Conservation (phyloP, 2,888 invertebrate genomes). For the Hydropsyche betteni region DNA sequence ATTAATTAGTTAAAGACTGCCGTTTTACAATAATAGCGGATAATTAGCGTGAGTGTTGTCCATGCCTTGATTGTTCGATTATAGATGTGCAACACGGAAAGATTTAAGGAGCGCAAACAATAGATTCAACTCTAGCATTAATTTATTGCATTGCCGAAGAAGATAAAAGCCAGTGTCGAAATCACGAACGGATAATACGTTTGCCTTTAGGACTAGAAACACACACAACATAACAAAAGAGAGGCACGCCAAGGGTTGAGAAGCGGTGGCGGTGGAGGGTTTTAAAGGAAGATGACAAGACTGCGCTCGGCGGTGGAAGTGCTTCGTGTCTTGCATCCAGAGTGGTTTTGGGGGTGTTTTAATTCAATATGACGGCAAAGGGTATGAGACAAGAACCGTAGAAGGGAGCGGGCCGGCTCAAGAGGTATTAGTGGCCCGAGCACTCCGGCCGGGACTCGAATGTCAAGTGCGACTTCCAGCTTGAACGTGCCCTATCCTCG, state of each 20-base stretch:
- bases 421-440: conserved; percentile 33
- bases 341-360: conserved; percentile 25
- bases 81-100: no score
- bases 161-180: no score
- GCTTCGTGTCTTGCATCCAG: conserved; percentile 21
- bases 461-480: conserved; percentile 30
- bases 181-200: no score
- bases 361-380: conserved; percentile 27
- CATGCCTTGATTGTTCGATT: no score
- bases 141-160: no score
- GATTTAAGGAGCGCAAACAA: no score
- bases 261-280: not conserved
- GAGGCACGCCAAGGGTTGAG: not conserved
- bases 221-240: no score
- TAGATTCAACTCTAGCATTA: no score
- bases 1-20: no score
- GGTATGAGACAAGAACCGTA: not conserved
- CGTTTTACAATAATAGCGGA: no score
- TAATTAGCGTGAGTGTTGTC: no score
- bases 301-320: conserved; percentile 15
- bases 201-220: no score
- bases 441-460: conserved; percentile 27
- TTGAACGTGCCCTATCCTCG: conserved; percentile 31
- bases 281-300: conserved; percentile 12
- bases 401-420: conserved; percentile 9